Percentiles rank a stretch among this genome's conserved stretches.
phyloP scores from a whole-genome alignment of 1,140 invertebrate species.

The Potamilus streckersoni region DNA sequence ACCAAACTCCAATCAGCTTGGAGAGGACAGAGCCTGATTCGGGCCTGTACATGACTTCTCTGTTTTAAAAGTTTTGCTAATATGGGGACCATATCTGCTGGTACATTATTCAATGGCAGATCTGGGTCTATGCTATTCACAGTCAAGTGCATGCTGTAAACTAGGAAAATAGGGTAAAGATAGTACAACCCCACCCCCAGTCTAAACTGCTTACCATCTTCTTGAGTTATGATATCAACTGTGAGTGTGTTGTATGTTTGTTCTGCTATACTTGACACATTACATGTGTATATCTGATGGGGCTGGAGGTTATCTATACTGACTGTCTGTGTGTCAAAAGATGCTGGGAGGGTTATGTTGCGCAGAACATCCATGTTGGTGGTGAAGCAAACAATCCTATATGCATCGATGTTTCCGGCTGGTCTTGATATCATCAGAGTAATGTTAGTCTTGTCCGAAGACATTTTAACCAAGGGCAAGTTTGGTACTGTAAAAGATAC shows the following conservation, averaged over 20 bases:
- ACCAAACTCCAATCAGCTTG: too few relatives aligned
- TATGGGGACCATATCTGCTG: too few relatives aligned
- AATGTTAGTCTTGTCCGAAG: constrained; percentile 26
- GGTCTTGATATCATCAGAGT: constrained; percentile 36
- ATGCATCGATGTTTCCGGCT: constrained; percentile 39
- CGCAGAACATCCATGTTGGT: constrained; percentile 19
- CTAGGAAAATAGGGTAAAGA: background rate
- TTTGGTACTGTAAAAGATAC: constrained; percentile 47
- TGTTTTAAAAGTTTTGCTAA: too few relatives aligned
- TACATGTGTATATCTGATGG: constrained; percentile 46
- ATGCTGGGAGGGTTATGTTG: constrained; percentile 4
- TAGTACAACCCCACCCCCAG: background rate
- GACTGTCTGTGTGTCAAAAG: constrained; percentile 7
- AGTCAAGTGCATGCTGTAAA: too few relatives aligned
- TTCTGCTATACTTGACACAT: constrained; percentile 34
- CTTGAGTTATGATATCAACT: constrained; percentile 33
- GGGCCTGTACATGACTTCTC: too few relatives aligned
- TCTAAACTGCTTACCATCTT: constrained; percentile 40
- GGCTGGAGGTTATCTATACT: constrained; percentile 37
- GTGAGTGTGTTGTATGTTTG: constrained; percentile 18
- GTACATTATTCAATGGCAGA: too few relatives aligned
- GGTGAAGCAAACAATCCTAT: constrained; percentile 32
- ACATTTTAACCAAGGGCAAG: constrained; percentile 29
- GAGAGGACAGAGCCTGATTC: too few relatives aligned
- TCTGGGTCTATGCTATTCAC: too few relatives aligned